Evolutionary conservation across 2,797 vertebrate species (phyloP).

Genomic region (Phoxinus dragarum): DNA sequence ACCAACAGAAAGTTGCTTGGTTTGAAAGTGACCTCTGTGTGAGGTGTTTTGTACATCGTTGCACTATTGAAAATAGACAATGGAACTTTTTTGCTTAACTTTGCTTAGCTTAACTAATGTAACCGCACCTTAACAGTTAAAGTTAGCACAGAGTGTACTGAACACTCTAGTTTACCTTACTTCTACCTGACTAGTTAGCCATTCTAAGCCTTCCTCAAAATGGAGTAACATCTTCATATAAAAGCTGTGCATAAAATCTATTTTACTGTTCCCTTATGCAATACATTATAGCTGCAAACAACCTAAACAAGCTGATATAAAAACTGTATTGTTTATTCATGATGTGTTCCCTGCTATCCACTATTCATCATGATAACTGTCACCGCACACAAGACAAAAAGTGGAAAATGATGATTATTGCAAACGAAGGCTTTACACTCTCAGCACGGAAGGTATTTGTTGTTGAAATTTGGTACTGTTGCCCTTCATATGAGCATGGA

Average conservation of each 20-base stretch:
- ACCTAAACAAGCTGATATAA: slow-evolving; percentile 47
- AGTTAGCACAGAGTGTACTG: not conserved
- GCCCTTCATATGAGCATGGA: not conserved
- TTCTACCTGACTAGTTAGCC: not conserved
- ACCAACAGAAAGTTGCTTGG: not conserved
- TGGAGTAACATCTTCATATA: slow-evolving; percentile 28
- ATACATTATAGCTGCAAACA: slow-evolving; percentile 41
- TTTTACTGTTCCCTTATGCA: slow-evolving; percentile 33
- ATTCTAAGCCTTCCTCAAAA: slow-evolving; percentile 4
- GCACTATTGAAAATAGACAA: not conserved
- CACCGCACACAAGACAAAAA: slow-evolving; percentile 35
- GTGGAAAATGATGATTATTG: slow-evolving; percentile 25
- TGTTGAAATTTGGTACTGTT: slow-evolving; percentile 24
- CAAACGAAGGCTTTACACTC: slow-evolving; percentile 39
- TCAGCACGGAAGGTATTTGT: slow-evolving; percentile 24
- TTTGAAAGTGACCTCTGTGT: not conserved
- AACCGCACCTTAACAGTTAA: not conserved
- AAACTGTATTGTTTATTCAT: slow-evolving; percentile 58
- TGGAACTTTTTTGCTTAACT: not conserved
- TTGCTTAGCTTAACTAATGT: too few species aligned
- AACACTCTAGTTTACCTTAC: not conserved
- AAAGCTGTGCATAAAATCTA: slow-evolving; percentile 19
- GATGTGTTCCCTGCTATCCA: slow-evolving; percentile 40
- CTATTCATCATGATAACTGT: slow-evolving; percentile 60
- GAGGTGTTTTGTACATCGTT: not conserved